phyloP scores from a whole-genome alignment of 2,113 vertebrate genomes.

The Prionailurus viverrinus region DNA sequence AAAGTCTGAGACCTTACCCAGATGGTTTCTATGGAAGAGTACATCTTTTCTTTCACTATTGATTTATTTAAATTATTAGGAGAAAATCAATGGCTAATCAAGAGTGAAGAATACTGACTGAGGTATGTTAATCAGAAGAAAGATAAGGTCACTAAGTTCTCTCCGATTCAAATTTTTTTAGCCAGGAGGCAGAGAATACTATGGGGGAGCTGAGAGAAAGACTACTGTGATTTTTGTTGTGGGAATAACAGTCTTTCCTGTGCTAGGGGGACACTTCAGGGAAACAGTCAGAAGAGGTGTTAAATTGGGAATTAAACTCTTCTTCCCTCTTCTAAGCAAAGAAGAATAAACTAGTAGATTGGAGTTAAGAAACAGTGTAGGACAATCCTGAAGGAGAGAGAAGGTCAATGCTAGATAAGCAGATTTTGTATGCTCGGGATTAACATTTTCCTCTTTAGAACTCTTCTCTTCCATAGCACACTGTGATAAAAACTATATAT shows the following conservation, averaged over 20 bases:
- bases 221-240: background rate
- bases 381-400: background rate
- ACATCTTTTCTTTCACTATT: background rate
- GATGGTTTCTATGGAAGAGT: background rate
- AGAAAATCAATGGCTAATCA: conserved; percentile 25
- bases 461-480: background rate
- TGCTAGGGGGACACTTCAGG: background rate
- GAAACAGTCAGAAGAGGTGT: background rate
- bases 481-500: background rate
- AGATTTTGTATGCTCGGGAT: background rate
- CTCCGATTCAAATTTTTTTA: background rate
- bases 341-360: background rate
- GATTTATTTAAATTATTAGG: background rate
- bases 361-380: background rate
- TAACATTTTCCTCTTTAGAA: background rate
- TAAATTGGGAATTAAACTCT: background rate
- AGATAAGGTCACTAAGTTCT: background rate
- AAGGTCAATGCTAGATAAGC: background rate
- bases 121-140: background rate
- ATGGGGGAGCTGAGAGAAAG: background rate
- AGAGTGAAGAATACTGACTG: background rate
- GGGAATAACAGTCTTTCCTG: background rate
- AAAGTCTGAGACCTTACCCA: background rate
- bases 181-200: background rate
- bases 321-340: background rate